phyloP scores from a whole-genome alignment of 1,140 invertebrate genomes.

The Meloidogyne chitwoodi region DNA sequence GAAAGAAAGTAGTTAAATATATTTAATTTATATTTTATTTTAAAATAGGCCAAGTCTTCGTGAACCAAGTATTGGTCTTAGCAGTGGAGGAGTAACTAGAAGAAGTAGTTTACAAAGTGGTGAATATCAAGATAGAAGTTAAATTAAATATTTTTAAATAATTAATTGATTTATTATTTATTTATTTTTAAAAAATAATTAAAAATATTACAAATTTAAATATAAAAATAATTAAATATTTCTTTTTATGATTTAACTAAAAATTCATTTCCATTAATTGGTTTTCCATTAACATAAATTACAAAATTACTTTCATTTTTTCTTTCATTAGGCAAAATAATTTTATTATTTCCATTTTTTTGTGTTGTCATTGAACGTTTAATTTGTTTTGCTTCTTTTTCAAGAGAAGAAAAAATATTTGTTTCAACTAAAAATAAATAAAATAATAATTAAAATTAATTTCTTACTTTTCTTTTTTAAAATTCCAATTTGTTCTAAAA shows the following conservation, averaged over 20 bases:
- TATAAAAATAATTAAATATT: neutral
- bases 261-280: neutral
- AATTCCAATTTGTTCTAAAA: too few species aligned
- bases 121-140: slow-evolving; percentile 15
- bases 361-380: neutral
- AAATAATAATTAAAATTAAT: neutral
- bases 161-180: too few species aligned
- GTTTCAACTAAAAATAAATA: neutral
- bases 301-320: neutral
- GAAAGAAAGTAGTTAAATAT: neutral
- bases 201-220: too few species aligned
- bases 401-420: neutral
- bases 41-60: slow-evolving; percentile 3
- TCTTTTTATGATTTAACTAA: neutral
- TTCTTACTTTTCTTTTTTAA: too few species aligned
- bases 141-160: neutral
- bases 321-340: neutral
- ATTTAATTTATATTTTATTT: neutral
- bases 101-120: slow-evolving; percentile 21
- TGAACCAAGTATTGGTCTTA: slow-evolving; percentile 14
- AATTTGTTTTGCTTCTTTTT: neutral
- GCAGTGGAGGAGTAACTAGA: neutral
- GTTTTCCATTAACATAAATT: neutral
- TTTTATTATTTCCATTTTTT: neutral
- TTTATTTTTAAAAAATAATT: too few species aligned